phyloP scores from a whole-genome alignment of 2,113 vertebrate species.

The Misgurnus anguillicaudatus region DNA sequence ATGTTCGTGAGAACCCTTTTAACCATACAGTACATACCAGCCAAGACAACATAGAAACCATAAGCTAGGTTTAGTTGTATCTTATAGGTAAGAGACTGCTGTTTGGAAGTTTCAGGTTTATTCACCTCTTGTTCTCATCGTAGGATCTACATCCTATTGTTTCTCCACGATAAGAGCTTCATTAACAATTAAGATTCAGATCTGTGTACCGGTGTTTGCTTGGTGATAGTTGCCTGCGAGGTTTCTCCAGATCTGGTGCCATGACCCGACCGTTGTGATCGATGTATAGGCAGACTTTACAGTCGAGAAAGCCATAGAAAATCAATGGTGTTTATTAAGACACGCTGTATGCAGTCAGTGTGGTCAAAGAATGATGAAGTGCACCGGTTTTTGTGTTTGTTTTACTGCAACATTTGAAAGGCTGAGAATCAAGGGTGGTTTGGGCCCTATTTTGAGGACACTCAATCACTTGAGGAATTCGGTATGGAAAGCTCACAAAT shows the following conservation, averaged over 20 bases:
- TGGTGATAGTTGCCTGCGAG: neutral
- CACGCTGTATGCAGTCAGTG: slow-evolving; percentile 19
- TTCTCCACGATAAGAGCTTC: neutral
- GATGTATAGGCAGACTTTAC: slow-evolving; percentile 28
- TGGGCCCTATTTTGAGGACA: slow-evolving; percentile 1
- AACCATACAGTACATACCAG: too few species aligned
- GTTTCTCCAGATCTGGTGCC: slow-evolving; percentile 21
- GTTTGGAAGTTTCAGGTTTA: neutral
- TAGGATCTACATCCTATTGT: neutral
- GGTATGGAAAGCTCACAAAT: slow-evolving; percentile 42
- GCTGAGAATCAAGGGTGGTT: slow-evolving; percentile 1
- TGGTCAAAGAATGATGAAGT: slow-evolving; percentile 20
- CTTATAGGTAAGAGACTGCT: neutral
- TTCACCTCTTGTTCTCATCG: neutral
- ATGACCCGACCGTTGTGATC: slow-evolving; percentile 34
- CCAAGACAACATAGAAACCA: too few species aligned
- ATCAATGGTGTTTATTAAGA: slow-evolving; percentile 43
- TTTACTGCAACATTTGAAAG: slow-evolving; percentile 1
- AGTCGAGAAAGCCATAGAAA: slow-evolving; percentile 7
- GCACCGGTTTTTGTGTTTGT: slow-evolving; percentile 16
- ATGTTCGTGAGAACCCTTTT: too few species aligned
- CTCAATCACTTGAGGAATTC: slow-evolving; percentile 41
- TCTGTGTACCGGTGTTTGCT: slow-evolving; percentile 26
- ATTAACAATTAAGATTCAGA: slow-evolving; percentile 29
- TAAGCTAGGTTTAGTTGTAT: too few species aligned